These are phyloP conservation scores for Scelioninae gen. 1 DNA, from an alignment of 2,888 invertebrate species.

Conservation along the genomic window DNA sequence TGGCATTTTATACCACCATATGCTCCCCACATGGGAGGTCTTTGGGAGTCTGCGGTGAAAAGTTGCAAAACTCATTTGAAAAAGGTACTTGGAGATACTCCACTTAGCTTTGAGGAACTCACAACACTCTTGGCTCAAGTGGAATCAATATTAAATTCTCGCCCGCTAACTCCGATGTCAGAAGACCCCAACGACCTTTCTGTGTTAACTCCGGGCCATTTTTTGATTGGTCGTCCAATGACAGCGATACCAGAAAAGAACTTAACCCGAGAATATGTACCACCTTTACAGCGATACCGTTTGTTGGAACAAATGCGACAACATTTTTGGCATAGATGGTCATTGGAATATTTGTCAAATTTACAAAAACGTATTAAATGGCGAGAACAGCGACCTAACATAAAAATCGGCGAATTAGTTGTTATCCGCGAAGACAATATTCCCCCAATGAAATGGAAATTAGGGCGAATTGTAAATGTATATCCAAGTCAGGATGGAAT, in stretches of 20 bases:
- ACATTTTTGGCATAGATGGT: not conserved
- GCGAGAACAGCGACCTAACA: not conserved
- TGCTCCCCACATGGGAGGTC: slow-evolving; percentile 72
- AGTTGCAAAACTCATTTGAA: slow-evolving; percentile 75
- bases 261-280: not conserved
- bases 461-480: not conserved
- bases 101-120: slow-evolving; percentile 64
- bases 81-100: slow-evolving; percentile 67
- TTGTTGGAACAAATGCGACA: not conserved
- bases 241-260: not conserved
- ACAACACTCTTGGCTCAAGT: not conserved
- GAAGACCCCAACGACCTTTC: not conserved
- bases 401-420: not conserved
- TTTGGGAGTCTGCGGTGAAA: slow-evolving; percentile 77
- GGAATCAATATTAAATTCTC: not conserved
- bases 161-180: not conserved
- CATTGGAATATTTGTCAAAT: not conserved
- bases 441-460: too few relatives aligned
- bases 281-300: not conserved
- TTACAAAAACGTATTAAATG: not conserved
- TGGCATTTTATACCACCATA: slow-evolving; percentile 72
- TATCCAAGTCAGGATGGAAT: too few relatives aligned
- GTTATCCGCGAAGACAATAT: slow-evolving; percentile 60
- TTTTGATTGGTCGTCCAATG: not conserved
- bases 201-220: not conserved